phyloP scores from a whole-genome alignment of 2,113 vertebrate genomes.

The Gorsachius goisagi region DNA sequence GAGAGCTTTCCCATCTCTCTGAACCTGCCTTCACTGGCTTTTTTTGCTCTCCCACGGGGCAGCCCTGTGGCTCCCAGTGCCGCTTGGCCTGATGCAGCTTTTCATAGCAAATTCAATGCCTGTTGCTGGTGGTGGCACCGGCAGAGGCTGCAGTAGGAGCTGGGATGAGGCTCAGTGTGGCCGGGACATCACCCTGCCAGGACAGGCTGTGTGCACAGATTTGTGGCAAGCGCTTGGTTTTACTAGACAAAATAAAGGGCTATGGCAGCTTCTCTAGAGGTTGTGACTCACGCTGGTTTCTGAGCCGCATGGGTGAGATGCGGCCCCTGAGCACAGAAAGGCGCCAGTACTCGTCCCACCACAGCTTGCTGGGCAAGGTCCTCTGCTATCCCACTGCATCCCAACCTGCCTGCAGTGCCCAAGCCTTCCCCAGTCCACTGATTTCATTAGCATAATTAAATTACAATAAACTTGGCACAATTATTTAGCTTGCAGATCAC shows the following conservation, averaged over 20 bases:
- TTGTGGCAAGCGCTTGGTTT: background rate
- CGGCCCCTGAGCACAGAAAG: background rate
- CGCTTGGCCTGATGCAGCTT: background rate
- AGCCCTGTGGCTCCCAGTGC: background rate
- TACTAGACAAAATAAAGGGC: background rate
- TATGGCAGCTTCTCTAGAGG: background rate
- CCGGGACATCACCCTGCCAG: background rate
- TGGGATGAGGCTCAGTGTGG: background rate
- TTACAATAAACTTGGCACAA: background rate
- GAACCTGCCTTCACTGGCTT: background rate
- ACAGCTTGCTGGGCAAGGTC: background rate
- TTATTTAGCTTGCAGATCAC: background rate
- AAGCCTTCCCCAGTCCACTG: background rate
- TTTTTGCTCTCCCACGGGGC: background rate
- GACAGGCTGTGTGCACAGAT: background rate
- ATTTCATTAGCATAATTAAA: background rate
- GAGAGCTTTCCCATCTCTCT: background rate
- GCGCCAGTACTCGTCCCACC: background rate
- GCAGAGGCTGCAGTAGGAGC: background rate
- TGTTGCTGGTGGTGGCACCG: background rate
- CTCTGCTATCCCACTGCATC: background rate
- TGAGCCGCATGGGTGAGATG: rapidly evolving
- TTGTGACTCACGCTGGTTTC: rapidly evolving
- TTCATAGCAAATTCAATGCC: background rate
- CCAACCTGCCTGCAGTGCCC: background rate